A percentile compares a stretch with the other conserved stretches of the same genome.
These are phyloP conservation scores for Himalopsyche japonica DNA, from an alignment of 2,888 invertebrate species.

Conservation along the genomic window DNA sequence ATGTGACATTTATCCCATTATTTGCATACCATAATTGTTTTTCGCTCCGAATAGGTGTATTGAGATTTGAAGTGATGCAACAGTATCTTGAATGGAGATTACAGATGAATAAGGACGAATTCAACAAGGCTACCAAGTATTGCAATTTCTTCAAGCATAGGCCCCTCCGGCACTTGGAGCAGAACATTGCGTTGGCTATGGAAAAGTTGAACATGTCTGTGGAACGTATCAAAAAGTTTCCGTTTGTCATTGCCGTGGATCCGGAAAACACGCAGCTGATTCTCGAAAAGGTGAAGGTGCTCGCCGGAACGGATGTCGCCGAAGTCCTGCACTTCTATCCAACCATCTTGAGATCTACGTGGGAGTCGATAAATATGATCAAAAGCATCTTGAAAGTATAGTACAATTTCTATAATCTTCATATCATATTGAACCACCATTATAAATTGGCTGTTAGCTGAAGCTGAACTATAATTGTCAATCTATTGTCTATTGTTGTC, in stretches of 20 bases:
- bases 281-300: slow-evolving; percentile 47
- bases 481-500: too few relatives aligned
- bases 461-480: too few relatives aligned
- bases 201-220: slow-evolving; percentile 50
- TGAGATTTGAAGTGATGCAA: slow-evolving; percentile 22
- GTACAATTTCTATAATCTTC: not conserved
- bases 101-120: slow-evolving; percentile 10
- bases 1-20: too few relatives aligned
- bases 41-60: not conserved
- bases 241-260: slow-evolving; percentile 54
- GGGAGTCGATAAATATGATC: slow-evolving; percentile 48
- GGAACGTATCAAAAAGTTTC: slow-evolving; percentile 53
- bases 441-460: too few relatives aligned
- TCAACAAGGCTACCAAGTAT: not conserved
- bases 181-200: slow-evolving; percentile 50
- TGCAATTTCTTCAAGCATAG: slow-evolving; percentile 49
- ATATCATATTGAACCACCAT: too few relatives aligned
- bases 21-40: too few relatives aligned
- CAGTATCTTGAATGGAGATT: slow-evolving; percentile 28
- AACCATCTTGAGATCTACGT: slow-evolving; percentile 51
- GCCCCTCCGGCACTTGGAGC: slow-evolving; percentile 52
- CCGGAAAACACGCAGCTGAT: slow-evolving; percentile 53
- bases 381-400: slow-evolving; percentile 49
- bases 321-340: slow-evolving; percentile 54
- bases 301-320: slow-evolving; percentile 55